Evolutionary conservation across 2,797 vertebrate genomes (phyloP), one percentile per base, ranked within the genome.

Genomic region (Phataginus tricuspis): DNA sequence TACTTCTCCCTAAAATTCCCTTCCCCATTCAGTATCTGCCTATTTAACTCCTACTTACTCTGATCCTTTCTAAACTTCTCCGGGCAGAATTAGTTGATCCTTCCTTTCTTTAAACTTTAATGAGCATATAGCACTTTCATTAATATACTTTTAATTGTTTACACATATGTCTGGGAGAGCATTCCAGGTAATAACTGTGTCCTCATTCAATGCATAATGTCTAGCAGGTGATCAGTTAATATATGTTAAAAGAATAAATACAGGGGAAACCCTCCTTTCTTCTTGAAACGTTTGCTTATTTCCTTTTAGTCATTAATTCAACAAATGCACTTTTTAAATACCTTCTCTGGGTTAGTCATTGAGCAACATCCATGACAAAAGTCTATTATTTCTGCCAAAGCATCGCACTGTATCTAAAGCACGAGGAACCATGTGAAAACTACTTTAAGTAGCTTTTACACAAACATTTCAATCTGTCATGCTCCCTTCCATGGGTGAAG

Each of bases 391-490:
- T 71, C 80, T 94, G 69, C 86, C 64, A 93, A 94, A 95, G 90
- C 59, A 83, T 90, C 39, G 1, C 57, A 21, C 83, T 72, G 51
- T 84, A 90, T 93, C 93, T 88, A 80, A 94, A 94, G 86, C 45
- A 91, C 68, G 55, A 93, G 88, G 78, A 95, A 92, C 29, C 37
- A 37, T 89, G 69, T 31, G 63, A 96, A 91, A 83, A 66, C 86
- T 71, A 87, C 93, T 89, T 91, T 86, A 92, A 98, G 94, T 88
- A 85, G 39, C 59, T 87, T 97, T 97, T 89, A 89, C 18, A 12
- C 90, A 94, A 86, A 96, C 96, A 96, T 97, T 97, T 98, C 94
- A 94, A 78, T 93, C 95, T 93, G 95, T 96, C 93, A 27, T 25
- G 78, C 88, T 96, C 96, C 91, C 57, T 95, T 97, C 79, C 91